Percentiles rank a stretch among this genome's conserved stretches.
Evolutionary conservation across 2,797 vertebrate genomes (phyloP).

Genomic region (Lates japonicus): DNA sequence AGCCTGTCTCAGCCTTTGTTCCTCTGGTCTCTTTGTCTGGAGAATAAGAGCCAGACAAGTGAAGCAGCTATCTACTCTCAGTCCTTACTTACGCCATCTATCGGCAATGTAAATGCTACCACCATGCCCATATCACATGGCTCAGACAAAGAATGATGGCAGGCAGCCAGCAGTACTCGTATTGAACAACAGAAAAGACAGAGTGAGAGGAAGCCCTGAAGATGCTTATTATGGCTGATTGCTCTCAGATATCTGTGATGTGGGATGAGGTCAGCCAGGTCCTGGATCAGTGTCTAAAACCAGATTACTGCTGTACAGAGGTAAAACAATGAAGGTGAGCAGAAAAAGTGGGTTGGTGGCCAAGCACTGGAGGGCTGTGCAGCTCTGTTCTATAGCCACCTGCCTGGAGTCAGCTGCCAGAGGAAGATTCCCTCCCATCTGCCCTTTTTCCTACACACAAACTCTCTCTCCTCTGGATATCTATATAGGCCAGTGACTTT

Average conservation of each 20-base stretch:
- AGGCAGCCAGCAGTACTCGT: constrained; percentile 26
- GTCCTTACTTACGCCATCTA: constrained; percentile 71
- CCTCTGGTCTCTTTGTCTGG: constrained; percentile 47
- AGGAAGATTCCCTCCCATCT: neutral
- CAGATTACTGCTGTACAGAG: constrained; percentile 20
- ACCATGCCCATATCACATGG: constrained; percentile 3
- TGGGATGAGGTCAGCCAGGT: constrained; percentile 6
- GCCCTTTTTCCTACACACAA: neutral
- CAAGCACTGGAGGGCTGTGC: constrained; percentile 8
- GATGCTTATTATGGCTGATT: constrained; percentile 22
- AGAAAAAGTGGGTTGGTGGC: constrained; percentile 30
- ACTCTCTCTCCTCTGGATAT: constrained; percentile 13
- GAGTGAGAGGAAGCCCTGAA: constrained; percentile 9
- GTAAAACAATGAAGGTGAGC: constrained; percentile 15
- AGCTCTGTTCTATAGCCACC: constrained; percentile 12
- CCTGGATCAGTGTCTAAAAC: constrained; percentile 15
- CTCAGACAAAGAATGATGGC: constrained; percentile 47
- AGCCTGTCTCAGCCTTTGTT: constrained; percentile 21
- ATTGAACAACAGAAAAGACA: constrained; percentile 27
- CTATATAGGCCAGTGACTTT: constrained; percentile 62
- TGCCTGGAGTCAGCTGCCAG: constrained; percentile 25
- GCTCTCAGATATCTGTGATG: neutral
- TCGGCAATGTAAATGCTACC: constrained; percentile 30
- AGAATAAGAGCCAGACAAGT: neutral
- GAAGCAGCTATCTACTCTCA: constrained; percentile 16